These are phyloP conservation scores for Trialeurodes vaporariorum DNA, from an alignment of 1,140 invertebrate genomes.

Conservation along the genomic window DNA sequence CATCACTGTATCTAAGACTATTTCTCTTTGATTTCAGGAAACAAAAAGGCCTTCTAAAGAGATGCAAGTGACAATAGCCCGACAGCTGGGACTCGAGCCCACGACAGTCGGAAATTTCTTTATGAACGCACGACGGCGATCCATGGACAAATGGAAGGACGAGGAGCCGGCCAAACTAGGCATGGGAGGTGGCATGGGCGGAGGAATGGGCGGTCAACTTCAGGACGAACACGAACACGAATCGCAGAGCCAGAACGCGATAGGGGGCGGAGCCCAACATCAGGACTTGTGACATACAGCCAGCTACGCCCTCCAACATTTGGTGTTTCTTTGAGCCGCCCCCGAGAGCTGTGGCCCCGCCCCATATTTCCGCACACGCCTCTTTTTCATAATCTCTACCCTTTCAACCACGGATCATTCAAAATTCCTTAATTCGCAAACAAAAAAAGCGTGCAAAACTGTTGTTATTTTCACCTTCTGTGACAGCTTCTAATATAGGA, in stretches of 20 bases:
- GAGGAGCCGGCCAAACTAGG: constrained; percentile 45
- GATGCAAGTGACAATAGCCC: constrained; percentile 98
- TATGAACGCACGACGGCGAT: constrained; percentile 96
- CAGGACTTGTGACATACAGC: neutral
- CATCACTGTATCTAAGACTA: no score
- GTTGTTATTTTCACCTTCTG: no score
- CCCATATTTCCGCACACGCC: no score
- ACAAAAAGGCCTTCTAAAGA: constrained; percentile 99
- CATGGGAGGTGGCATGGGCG: constrained; percentile 2
- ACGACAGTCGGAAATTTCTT: constrained; percentile 99
- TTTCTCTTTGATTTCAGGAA: constrained; percentile 71
- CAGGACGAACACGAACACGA: neutral
- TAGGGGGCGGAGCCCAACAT: neutral
- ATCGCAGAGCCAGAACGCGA: no score
- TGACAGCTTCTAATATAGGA: no score
- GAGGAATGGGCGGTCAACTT: neutral
- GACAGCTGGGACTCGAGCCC: constrained; percentile 93
- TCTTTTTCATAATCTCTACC: no score
- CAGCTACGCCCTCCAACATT: neutral
- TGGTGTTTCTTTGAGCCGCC: neutral
- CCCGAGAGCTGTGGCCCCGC: no score
- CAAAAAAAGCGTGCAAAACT: neutral
- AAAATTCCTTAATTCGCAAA: neutral
- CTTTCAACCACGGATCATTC: neutral
- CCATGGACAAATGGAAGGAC: constrained; percentile 98